Conservation (phyloP, 2,888 invertebrate genomes). For the Tachystola acroxantha region DNA sequence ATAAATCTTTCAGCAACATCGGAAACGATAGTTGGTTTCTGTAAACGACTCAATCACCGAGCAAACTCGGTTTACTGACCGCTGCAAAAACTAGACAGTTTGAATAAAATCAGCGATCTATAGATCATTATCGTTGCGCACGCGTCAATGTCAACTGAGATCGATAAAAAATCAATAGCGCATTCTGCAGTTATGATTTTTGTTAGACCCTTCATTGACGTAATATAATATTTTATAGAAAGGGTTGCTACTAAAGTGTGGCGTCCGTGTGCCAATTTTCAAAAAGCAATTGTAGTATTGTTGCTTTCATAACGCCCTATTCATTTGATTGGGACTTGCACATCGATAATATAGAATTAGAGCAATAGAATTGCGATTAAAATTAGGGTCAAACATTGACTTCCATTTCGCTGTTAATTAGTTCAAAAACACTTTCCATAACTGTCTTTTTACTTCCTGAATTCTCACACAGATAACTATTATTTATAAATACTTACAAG, state of each 20-base stretch:
- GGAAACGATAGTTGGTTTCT: neutral
- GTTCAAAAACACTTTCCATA: too few relatives aligned
- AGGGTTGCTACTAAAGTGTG: constrained; percentile 40
- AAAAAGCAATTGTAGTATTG: constrained; percentile 41
- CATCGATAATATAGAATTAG: constrained; percentile 3
- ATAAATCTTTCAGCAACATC: neutral
- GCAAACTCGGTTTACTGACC: constrained; percentile 10
- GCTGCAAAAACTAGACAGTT: constrained; percentile 10
- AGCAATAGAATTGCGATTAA: neutral
- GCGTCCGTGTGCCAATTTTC: constrained; percentile 20
- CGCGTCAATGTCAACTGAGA: constrained; percentile 51
- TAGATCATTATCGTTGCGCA: constrained; percentile 50
- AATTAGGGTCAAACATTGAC: too few relatives aligned
- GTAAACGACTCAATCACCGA: constrained; percentile 11
- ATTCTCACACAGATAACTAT: too few relatives aligned
- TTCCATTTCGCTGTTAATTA: too few relatives aligned
- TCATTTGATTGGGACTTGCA: constrained; percentile 28
- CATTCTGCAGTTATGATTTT: constrained; percentile 41
- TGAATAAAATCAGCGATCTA: constrained; percentile 37
- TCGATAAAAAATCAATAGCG: constrained; percentile 41
- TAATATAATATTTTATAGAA: constrained; percentile 60
- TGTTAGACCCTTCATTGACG: constrained; percentile 34
- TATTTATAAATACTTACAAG: too few relatives aligned
- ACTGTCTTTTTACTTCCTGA: too few relatives aligned
- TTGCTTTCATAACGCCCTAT: constrained; percentile 23